These are phyloP conservation scores for Tolypeutes matacus DNA, from an alignment of 2,797 vertebrate genomes.

Conservation along the genomic window DNA sequence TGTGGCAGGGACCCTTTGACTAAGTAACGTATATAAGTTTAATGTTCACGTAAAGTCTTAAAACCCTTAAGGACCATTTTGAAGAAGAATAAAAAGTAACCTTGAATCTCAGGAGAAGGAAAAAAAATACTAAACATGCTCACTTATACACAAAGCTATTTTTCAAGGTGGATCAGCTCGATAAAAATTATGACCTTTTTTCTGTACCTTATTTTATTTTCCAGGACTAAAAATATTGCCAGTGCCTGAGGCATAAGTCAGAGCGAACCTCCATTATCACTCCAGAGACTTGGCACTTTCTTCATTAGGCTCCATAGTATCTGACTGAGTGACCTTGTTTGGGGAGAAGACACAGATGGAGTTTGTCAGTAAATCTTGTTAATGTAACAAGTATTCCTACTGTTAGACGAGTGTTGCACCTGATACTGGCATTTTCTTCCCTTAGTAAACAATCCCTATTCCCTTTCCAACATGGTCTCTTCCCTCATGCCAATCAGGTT, in stretches of 20 bases:
- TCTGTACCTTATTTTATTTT: slow-evolving; percentile 85
- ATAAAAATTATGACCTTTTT: slow-evolving; percentile 87
- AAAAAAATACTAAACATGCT: slow-evolving; percentile 36
- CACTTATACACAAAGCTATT: slow-evolving; percentile 73
- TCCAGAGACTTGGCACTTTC: slow-evolving; percentile 86
- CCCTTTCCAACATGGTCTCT: slow-evolving; percentile 74
- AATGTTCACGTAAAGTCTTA: slow-evolving; percentile 28
- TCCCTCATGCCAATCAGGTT: slow-evolving; percentile 69
- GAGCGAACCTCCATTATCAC: slow-evolving; percentile 85
- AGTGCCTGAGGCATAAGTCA: slow-evolving; percentile 86
- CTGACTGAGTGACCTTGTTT: slow-evolving; percentile 90
- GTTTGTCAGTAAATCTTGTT: slow-evolving; percentile 90
- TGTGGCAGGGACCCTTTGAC: not conserved
- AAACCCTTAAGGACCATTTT: slow-evolving; percentile 52
- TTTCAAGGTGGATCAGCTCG: slow-evolving; percentile 83
- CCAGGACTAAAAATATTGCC: slow-evolving; percentile 87
- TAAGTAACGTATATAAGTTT: slow-evolving; percentile 40
- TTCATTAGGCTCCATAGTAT: slow-evolving; percentile 86
- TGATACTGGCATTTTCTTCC: slow-evolving; percentile 81
- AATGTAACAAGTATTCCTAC: slow-evolving; percentile 89
- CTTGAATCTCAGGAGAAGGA: slow-evolving; percentile 67
- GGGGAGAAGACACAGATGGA: slow-evolving; percentile 90
- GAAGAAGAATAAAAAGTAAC: slow-evolving; percentile 76
- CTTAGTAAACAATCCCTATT: slow-evolving; percentile 81
- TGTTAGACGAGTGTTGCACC: slow-evolving; percentile 87